Conservation (phyloP, 2,113 vertebrate species). For the Heterotilapia buettikoferi region DNA sequence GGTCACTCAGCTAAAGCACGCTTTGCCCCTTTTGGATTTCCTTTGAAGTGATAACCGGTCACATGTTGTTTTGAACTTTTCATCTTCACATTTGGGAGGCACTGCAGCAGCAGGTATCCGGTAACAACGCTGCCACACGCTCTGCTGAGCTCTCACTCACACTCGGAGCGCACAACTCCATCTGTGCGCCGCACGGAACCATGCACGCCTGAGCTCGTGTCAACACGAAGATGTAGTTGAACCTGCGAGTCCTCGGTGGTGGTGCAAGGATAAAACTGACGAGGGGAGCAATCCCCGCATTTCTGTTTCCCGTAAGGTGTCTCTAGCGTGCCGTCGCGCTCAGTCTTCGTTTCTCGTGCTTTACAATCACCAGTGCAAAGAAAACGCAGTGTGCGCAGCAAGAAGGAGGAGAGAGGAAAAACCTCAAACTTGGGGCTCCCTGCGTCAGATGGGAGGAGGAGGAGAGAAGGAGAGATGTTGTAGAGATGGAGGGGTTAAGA, state of each 20-base stretch:
- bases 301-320: background rate
- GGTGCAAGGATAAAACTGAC: background rate
- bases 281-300: background rate
- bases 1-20: background rate
- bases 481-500: background rate
- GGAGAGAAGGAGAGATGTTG: background rate
- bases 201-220: background rate
- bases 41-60: background rate
- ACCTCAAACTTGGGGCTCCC: constrained; percentile 19
- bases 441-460: background rate
- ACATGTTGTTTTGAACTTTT: constrained; percentile 2
- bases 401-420: background rate
- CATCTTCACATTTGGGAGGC: background rate
- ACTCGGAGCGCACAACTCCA: constrained; percentile 1
- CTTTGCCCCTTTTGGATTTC: background rate
- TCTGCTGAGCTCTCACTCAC: background rate
- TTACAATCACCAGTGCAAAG: background rate
- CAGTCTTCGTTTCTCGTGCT: background rate
- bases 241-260: background rate
- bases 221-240: background rate
- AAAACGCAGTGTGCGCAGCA: background rate
- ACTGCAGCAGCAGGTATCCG: constrained; percentile 7
- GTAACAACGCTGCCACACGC: background rate
- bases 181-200: background rate
- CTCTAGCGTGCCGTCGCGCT: background rate